Base-by-base conservation (phyloP, 2,797 vertebrate genomes). In the Lepus townsendii region DNA sequence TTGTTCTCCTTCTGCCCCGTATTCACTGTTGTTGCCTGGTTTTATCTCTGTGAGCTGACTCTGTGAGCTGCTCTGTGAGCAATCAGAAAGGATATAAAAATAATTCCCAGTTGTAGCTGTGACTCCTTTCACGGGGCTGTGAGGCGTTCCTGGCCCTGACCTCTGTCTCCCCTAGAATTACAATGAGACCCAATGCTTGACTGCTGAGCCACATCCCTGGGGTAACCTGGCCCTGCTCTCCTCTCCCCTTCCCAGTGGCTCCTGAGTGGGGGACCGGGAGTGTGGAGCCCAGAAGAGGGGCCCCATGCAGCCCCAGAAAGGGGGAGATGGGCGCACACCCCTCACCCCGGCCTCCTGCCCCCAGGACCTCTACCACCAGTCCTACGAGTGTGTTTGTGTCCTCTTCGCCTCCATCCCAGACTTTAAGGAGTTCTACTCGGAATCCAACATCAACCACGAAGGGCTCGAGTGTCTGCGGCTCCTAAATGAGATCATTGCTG, bases 361-460 rank as follows among this genome's bases (percentile, higher is more conserved):
- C 86, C 98, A 99, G 99, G 99, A 99, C 95, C 98, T 99, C 96
- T 99, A 99, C 98, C 99, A 99, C 91, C 98, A 99, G 96, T 99
- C 99, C 0, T 99, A 99, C 0, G 98, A 99, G 79, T 98, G 98
- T 0, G 99, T 99, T 88, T 99, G 99, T 2, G 99, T 99, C 91
- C 99, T 99, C 98, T 99, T 99, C 26, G 99, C 99, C 66, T 99
- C 99, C 0, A 98, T 99, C 89, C 99, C 99, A 0, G 98, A 99
- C 97, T 99, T 99, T 92, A 99, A 99, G 95, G 99, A 99, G 96
- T 99, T 99, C 90, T 99, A 99, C 97, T 99, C 96, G 0, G 99
- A 99, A 97, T 99, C 98, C 97, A 99, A 98, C 32, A 97, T 97
- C 94, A 99, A 99, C 97, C 98, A 97, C 0, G 98, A 99, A 6